These are phyloP conservation scores for Elephantulus edwardii DNA, from an alignment of 2,113 vertebrate genomes.

Conservation along the genomic window DNA sequence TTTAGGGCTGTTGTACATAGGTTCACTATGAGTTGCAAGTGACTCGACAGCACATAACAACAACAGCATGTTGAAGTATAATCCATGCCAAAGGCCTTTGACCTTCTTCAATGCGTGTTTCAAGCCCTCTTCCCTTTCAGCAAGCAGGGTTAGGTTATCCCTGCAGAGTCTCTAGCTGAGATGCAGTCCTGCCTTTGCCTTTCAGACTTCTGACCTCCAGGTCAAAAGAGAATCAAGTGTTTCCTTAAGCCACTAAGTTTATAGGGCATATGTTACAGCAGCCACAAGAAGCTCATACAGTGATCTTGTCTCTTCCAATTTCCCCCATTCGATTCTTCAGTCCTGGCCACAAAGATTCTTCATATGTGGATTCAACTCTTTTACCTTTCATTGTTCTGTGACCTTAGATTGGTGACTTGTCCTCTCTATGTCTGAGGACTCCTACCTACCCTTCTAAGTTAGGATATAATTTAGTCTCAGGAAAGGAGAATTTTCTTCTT, in stretches of 20 bases:
- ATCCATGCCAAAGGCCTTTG: no score
- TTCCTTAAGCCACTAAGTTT: accelerated
- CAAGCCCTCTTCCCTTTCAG: no score
- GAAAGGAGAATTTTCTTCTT: not conserved
- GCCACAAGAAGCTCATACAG: accelerated
- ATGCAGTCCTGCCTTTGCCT: not conserved
- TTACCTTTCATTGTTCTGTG: not conserved
- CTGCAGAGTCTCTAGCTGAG: no score
- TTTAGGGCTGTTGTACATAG: no score
- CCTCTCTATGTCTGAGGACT: accelerated
- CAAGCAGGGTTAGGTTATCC: no score
- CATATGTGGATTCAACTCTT: accelerated
- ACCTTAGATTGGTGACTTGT: not conserved
- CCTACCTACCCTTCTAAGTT: no score
- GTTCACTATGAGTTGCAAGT: no score
- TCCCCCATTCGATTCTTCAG: not conserved
- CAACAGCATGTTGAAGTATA: no score
- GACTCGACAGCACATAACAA: no score
- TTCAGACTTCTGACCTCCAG: not conserved
- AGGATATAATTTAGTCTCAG: not conserved
- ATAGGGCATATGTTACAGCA: accelerated
- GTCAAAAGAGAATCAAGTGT: accelerated
- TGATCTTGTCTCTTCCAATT: not conserved
- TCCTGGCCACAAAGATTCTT: accelerated
- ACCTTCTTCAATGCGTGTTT: no score